Evolutionary conservation across 2,797 vertebrate genomes (phyloP).

Genomic region (Capromys pilorides): DNA sequence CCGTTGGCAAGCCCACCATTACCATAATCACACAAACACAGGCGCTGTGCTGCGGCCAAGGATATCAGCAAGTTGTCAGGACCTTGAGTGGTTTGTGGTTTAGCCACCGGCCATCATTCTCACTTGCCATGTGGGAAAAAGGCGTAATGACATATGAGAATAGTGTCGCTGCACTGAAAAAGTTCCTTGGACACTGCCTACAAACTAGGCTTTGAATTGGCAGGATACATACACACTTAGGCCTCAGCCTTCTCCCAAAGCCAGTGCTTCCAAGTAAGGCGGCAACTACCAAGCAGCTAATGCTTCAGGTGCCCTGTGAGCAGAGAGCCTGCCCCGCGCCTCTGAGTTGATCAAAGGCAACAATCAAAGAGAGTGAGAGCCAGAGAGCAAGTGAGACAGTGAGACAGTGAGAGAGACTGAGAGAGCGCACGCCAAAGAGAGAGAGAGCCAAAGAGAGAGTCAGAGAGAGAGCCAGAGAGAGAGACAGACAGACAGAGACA

Average conservation of each 20-base stretch:
- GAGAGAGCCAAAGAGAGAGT: too few species aligned
- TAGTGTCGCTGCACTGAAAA: not conserved
- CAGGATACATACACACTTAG: not conserved
- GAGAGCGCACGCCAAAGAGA: not conserved
- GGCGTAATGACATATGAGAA: not conserved
- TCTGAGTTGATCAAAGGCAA: slow-evolving; percentile 33
- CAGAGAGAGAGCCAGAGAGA: not conserved
- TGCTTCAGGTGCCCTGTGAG: not conserved
- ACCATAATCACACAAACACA: not conserved
- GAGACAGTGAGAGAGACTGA: not conserved
- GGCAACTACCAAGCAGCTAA: not conserved
- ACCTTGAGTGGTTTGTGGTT: not conserved
- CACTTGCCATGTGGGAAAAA: not conserved
- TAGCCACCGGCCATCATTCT: not conserved
- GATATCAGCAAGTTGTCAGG: not conserved
- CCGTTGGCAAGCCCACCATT: not conserved
- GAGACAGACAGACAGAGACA: not conserved
- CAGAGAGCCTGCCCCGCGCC: not conserved
- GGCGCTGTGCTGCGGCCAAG: not conserved
- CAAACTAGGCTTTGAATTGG: not conserved
- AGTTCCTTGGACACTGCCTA: not conserved
- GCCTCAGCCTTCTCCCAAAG: not conserved
- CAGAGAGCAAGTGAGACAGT: too few species aligned
- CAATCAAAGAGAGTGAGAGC: slow-evolving; percentile 13
- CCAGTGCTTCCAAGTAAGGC: not conserved